phyloP scores from a whole-genome alignment of 2,113 vertebrate genomes.

The Anarrhichthys ocellatus region DNA sequence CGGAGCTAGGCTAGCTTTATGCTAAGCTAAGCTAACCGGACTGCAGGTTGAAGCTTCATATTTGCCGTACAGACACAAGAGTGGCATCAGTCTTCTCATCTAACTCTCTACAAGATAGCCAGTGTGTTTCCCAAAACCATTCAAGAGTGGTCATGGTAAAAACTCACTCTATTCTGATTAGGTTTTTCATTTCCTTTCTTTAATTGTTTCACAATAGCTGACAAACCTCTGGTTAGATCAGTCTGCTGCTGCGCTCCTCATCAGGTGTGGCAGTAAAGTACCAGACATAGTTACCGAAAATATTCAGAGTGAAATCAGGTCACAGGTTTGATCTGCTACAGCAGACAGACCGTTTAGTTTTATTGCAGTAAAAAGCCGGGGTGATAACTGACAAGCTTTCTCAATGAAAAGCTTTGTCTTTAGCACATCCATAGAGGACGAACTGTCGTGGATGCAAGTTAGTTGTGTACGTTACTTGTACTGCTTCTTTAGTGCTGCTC shows the following conservation, averaged over 20 bases:
- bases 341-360: not conserved
- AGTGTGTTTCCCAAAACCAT: not conserved
- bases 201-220: not conserved
- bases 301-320: slow-evolving; percentile 11
- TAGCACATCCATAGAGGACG: not conserved
- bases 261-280: slow-evolving; percentile 6
- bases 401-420: slow-evolving; percentile 1
- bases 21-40: not conserved
- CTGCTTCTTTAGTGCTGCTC: slow-evolving; percentile 17
- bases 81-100: not conserved
- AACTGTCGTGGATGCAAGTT: slow-evolving; percentile 38
- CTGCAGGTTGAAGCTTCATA: not conserved
- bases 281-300: slow-evolving; percentile 27
- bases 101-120: not conserved
- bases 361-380: not conserved
- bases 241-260: slow-evolving; percentile 13
- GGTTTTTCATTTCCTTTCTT: slow-evolving; percentile 1
- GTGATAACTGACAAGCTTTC: slow-evolving; percentile 8
- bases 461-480: slow-evolving; percentile 35
- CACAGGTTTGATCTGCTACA: slow-evolving; percentile 11
- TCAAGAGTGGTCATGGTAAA: not conserved
- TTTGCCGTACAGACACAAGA: not conserved
- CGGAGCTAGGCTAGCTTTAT: not conserved
- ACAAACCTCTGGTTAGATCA: slow-evolving; percentile 16
- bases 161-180: not conserved